phyloP scores from a whole-genome alignment of 1,140 invertebrate species.

The Carposina sasakii region DNA sequence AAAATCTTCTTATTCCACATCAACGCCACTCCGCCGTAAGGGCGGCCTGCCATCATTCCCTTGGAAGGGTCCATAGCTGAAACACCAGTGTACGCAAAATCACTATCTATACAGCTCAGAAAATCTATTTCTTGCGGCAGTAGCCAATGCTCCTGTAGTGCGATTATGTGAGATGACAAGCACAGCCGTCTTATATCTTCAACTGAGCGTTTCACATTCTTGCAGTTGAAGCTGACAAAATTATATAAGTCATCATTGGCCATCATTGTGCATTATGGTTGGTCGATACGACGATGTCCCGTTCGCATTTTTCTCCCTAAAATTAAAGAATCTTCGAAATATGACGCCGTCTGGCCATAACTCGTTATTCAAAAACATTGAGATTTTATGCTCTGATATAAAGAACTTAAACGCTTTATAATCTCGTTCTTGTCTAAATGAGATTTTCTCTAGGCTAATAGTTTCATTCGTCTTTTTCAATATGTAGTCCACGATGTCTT shows the following conservation, averaged over 20 bases:
- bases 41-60: background rate
- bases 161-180: background rate
- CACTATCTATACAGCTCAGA: background rate
- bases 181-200: background rate
- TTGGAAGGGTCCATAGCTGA: background rate
- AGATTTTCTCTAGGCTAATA: background rate
- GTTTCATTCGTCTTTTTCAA: background rate
- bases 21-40: background rate
- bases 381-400: background rate
- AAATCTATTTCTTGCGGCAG: background rate
- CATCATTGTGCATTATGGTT: background rate
- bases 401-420: constrained; percentile 12
- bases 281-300: background rate
- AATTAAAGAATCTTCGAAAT: background rate
- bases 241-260: background rate
- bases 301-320: background rate
- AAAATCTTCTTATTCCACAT: background rate
- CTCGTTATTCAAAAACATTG: background rate
- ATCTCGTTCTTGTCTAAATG: background rate
- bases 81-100: background rate
- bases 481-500: background rate
- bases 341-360: background rate
- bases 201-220: background rate
- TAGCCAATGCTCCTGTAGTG: background rate
- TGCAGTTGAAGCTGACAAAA: background rate